Conservation (phyloP, 2,113 vertebrate species). For the Anser brachyrhynchus region DNA sequence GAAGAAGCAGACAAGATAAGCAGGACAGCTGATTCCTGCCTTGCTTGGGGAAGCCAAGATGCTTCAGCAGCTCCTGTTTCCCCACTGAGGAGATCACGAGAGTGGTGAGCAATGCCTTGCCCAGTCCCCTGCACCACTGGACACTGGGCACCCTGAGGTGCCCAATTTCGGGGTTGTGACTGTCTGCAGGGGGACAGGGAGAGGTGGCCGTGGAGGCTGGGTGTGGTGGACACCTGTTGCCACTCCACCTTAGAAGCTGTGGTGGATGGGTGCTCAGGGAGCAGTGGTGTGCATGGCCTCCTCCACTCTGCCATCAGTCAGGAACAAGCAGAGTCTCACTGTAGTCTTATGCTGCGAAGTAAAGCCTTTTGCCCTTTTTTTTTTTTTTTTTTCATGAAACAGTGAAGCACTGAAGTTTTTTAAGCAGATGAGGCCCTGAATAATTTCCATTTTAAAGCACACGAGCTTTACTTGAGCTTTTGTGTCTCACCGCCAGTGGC, state of each 20-base stretch:
- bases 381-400: not conserved
- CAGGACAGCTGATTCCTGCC: not conserved
- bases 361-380: not conserved
- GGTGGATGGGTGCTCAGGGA: rapidly evolving
- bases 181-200: not conserved
- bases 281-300: rapidly evolving
- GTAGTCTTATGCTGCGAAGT: not conserved
- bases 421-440: not conserved
- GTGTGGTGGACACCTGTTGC: rapidly evolving
- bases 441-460: not conserved
- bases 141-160: not conserved
- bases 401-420: not conserved
- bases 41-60: not conserved
- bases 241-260: not conserved
- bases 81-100: not conserved
- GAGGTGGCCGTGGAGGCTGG: not conserved
- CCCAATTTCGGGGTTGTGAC: not conserved
- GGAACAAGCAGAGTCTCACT: not conserved
- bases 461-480: not conserved
- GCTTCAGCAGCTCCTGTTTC: not conserved
- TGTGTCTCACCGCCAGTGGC: not conserved
- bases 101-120: rapidly evolving
- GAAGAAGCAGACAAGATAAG: not conserved
- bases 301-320: not conserved
- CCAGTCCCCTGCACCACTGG: rapidly evolving